Conservation (phyloP, 92 coral and sea anemone genomes). For the Palythoa grandis region DNA sequence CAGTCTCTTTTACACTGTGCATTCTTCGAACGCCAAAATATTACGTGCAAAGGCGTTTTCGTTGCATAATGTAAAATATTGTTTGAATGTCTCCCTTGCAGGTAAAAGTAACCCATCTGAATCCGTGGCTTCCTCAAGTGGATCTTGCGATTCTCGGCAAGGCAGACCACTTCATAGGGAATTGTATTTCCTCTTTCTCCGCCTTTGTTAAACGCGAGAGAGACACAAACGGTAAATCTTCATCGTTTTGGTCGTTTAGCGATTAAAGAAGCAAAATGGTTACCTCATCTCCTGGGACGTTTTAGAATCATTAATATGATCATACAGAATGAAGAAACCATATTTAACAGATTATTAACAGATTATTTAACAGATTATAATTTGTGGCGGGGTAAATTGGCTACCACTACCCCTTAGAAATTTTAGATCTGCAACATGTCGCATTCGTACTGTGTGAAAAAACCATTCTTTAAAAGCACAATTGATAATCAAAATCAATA, state of each 20-base stretch:
- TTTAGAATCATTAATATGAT: too few species aligned
- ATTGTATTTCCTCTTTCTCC: slow-evolving; percentile 87
- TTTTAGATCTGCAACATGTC: too few species aligned
- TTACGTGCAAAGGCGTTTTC: background rate
- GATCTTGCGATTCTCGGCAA: slow-evolving; percentile 84
- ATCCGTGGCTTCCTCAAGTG: slow-evolving; percentile 81
- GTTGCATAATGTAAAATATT: background rate
- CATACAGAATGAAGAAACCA: too few species aligned
- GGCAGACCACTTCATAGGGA: slow-evolving; percentile 88
- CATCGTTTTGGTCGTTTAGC: slow-evolving; percentile 79
- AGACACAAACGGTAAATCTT: slow-evolving; percentile 71
- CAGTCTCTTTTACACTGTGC: background rate
- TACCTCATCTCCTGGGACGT: background rate
- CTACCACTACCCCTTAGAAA: too few species aligned
- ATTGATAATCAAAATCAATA: too few species aligned
- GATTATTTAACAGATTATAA: too few species aligned
- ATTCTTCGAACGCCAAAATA: background rate
- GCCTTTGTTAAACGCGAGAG: slow-evolving; percentile 88
- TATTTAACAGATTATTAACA: too few species aligned
- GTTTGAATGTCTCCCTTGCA: slow-evolving; percentile 8
- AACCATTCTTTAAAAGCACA: too few species aligned
- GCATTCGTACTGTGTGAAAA: too few species aligned
- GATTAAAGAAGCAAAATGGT: slow-evolving; percentile 8
- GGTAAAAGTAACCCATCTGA: slow-evolving; percentile 72
- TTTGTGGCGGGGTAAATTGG: too few species aligned